Conservation (phyloP, 2,797 vertebrate species). For the Lepus townsendii region DNA sequence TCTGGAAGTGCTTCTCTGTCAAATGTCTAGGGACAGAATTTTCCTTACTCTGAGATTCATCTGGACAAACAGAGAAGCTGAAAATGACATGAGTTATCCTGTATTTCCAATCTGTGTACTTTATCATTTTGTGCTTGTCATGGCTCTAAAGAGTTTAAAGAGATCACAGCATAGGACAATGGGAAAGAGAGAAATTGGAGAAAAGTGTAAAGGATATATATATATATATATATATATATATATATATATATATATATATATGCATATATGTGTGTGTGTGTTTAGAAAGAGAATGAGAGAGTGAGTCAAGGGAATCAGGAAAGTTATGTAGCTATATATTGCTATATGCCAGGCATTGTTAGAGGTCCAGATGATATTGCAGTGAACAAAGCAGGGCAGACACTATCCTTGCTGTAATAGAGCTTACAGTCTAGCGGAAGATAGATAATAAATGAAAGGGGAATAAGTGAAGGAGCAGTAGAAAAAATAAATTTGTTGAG, state of each 20-base stretch:
- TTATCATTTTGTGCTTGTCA: conserved; percentile 3
- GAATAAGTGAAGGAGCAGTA: conserved; percentile 40
- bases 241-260: too few relatives aligned
- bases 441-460: neutral
- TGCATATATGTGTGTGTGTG: too few relatives aligned
- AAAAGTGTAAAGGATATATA: neutral
- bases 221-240: too few relatives aligned
- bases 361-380: neutral
- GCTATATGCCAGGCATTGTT: neutral
- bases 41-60: conserved; percentile 50
- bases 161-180: neutral
- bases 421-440: neutral
- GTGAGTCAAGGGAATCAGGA: neutral
- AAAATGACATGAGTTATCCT: conserved; percentile 11
- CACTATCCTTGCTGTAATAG: neutral
- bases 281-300: neutral
- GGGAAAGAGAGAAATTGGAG: neutral
- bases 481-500: conserved; percentile 11
- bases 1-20: neutral
- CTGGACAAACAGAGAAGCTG: neutral
- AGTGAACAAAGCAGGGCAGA: neutral
- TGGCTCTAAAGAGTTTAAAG: neutral
- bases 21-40: neutral
- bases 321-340: neutral
- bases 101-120: neutral